Evolutionary conservation across 2,113 vertebrate species (phyloP).

Genomic region (Crotalus helleri): DNA sequence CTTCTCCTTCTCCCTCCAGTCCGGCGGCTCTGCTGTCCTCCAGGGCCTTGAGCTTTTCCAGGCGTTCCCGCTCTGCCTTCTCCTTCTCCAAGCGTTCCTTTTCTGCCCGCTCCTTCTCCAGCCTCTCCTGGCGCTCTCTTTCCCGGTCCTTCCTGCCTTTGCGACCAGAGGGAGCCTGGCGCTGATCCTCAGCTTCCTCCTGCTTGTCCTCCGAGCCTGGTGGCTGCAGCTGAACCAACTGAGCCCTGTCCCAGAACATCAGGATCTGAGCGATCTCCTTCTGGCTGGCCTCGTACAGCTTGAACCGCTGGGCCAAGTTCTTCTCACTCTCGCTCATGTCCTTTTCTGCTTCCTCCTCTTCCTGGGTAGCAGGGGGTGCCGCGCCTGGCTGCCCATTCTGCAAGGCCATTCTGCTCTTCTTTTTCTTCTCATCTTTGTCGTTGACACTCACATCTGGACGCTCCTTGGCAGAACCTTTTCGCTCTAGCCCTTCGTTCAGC

Average conservation of each 20-base stretch:
- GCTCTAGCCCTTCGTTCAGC: slow-evolving; percentile 28
- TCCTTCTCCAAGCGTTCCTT: slow-evolving; percentile 62
- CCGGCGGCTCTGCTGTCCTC: slow-evolving; percentile 43
- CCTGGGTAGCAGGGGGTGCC: neutral
- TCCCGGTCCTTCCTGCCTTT: slow-evolving; percentile 69
- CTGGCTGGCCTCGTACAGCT: slow-evolving; percentile 69
- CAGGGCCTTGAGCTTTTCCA: slow-evolving; percentile 52
- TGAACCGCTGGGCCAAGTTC: slow-evolving; percentile 69
- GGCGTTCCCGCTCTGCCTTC: slow-evolving; percentile 42
- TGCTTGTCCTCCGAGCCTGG: slow-evolving; percentile 40
- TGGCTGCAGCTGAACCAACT: slow-evolving; percentile 59
- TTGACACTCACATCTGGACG: slow-evolving; percentile 38
- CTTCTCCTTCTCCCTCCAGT: slow-evolving; percentile 40
- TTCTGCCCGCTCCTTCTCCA: slow-evolving; percentile 65
- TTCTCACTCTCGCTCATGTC: slow-evolving; percentile 54
- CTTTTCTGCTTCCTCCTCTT: slow-evolving; percentile 52
- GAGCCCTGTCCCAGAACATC: slow-evolving; percentile 79
- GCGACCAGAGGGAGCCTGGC: slow-evolving; percentile 58
- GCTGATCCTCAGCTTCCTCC: slow-evolving; percentile 62
- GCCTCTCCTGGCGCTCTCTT: slow-evolving; percentile 55
- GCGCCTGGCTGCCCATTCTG: fast-evolving
- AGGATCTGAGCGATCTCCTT: slow-evolving; percentile 67
- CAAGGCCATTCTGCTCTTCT: slow-evolving; percentile 33
- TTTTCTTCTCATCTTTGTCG: slow-evolving; percentile 59
- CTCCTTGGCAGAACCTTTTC: slow-evolving; percentile 55